Conservation (phyloP, 64 coral and sea anemone species). For the Porites lutea region DNA sequence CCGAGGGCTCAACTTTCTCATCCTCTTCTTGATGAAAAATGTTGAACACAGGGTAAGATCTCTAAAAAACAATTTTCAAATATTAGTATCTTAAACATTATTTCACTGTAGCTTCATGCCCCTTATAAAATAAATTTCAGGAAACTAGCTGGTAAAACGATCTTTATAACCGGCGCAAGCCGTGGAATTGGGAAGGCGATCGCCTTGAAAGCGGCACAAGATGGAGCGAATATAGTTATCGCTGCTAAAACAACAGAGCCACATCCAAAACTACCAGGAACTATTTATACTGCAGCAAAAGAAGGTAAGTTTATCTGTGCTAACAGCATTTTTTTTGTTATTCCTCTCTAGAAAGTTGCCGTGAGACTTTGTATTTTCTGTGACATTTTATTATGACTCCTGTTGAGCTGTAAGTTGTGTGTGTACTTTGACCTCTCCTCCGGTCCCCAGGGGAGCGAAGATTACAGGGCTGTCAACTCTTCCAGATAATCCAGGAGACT, state of each 20-base stretch:
- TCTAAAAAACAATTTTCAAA: neutral
- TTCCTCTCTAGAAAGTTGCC: too few relatives aligned
- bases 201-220: constrained; percentile 91
- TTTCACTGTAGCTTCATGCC: neutral
- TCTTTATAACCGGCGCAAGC: constrained; percentile 96
- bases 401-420: too few relatives aligned
- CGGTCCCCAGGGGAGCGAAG: too few relatives aligned
- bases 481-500: too few relatives aligned
- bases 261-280: constrained; percentile 93
- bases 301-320: constrained; percentile 63
- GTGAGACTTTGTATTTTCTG: too few relatives aligned
- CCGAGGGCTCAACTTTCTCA: constrained; percentile 2
- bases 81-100: neutral
- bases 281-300: constrained; percentile 93
- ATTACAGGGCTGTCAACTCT: too few relatives aligned
- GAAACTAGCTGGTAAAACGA: constrained; percentile 90
- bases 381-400: too few relatives aligned
- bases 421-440: too few relatives aligned
- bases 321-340: too few relatives aligned
- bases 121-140: constrained; percentile 4
- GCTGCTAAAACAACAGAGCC: constrained; percentile 88
- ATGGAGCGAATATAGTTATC: constrained; percentile 94
- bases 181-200: constrained; percentile 98
- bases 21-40: neutral
- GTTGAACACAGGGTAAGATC: constrained; percentile 79